Percentiles rank a stretch among this genome's conserved stretches.
phyloP scores from a whole-genome alignment of 64 coral and sea anemone genomes.

The Anthopleura sola region DNA sequence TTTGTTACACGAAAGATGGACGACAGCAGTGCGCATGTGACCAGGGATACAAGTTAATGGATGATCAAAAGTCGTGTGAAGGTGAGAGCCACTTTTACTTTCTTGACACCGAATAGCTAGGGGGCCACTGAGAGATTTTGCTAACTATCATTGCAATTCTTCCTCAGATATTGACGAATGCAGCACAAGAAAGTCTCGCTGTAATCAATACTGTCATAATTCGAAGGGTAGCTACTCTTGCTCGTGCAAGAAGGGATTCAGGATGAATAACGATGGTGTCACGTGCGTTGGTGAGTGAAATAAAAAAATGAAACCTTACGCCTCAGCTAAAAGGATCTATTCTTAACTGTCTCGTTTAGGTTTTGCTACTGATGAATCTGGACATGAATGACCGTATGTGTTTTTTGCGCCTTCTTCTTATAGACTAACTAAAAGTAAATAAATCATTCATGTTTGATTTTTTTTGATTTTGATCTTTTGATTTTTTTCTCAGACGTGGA shows the following conservation, averaged over 20 bases:
- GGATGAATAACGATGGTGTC: constrained; percentile 12
- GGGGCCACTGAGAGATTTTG: too few species aligned
- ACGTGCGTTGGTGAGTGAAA: constrained; percentile 22
- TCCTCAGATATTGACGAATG: constrained; percentile 31
- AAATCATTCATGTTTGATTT: too few species aligned
- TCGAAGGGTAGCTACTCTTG: constrained; percentile 12
- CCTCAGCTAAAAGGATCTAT: too few species aligned
- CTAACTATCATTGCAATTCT: too few species aligned
- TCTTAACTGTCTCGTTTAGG: too few species aligned
- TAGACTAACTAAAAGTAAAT: too few species aligned
- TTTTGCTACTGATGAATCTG: too few species aligned
- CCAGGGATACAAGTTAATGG: constrained; percentile 21
- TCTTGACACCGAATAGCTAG: too few species aligned
- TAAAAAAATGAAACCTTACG: too few species aligned
- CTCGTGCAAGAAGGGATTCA: constrained; percentile 25
- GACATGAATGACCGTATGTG: too few species aligned
- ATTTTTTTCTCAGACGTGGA: constrained; percentile 27
- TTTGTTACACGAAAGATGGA: constrained; percentile 34
- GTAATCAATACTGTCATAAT: constrained; percentile 27
- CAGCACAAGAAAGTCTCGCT: background rate
- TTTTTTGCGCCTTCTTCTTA: too few species aligned
- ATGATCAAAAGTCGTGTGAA: constrained; percentile 32
- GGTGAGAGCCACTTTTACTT: constrained; percentile 15
- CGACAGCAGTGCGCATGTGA: constrained; percentile 25
- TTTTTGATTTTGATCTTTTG: too few species aligned